Conservation (phyloP, 2,888 invertebrate species). For the Phyllotreta cruciferae region DNA sequence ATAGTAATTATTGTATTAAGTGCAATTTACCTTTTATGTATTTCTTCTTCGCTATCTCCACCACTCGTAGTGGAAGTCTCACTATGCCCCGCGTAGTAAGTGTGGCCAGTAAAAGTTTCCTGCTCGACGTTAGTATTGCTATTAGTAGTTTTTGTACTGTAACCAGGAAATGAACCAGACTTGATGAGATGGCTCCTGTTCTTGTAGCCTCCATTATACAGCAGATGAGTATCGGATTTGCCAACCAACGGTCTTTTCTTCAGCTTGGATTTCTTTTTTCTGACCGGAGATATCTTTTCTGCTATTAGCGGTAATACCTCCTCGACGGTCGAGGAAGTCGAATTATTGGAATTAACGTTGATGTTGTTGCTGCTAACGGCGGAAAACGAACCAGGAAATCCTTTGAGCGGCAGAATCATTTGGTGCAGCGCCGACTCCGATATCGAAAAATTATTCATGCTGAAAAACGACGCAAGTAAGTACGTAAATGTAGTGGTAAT, state of each 20-base stretch:
- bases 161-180: constrained; percentile 77
- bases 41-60: constrained; percentile 73
- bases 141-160: constrained; percentile 62
- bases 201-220: constrained; percentile 40
- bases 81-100: constrained; percentile 56
- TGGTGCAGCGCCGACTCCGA: constrained; percentile 89
- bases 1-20: too few species aligned
- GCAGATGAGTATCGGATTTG: constrained; percentile 48
- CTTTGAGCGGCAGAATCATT: constrained; percentile 61
- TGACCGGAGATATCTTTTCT: constrained; percentile 56
- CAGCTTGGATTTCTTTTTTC: constrained; percentile 55
- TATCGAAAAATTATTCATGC: constrained; percentile 70
- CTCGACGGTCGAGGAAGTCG: constrained; percentile 66
- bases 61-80: constrained; percentile 70
- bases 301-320: constrained; percentile 61
- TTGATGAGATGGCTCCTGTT: constrained; percentile 64
- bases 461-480: constrained; percentile 31
- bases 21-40: constrained; percentile 51
- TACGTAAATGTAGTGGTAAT: not conserved
- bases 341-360: constrained; percentile 56
- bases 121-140: constrained; percentile 64
- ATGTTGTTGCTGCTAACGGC: constrained; percentile 50
- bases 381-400: constrained; percentile 43
- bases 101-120: constrained; percentile 65
- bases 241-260: constrained; percentile 50